Conservation (phyloP, 2,888 invertebrate species). For the Tipula unca region DNA sequence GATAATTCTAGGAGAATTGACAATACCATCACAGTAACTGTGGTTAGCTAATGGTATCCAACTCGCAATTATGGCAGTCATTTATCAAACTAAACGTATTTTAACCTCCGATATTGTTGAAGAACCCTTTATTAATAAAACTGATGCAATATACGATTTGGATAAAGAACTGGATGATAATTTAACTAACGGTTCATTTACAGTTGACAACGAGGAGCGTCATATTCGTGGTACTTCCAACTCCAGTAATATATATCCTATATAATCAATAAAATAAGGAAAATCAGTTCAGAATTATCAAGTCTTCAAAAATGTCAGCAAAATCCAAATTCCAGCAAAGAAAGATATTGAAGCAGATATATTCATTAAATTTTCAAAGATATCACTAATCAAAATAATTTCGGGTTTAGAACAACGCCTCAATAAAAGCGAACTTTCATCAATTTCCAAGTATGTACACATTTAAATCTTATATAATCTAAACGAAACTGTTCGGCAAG, state of each 20-base stretch:
- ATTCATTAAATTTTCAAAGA: neutral
- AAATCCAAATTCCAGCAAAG: neutral
- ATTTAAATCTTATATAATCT: no score
- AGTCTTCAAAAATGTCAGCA: no score
- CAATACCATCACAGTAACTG: no score
- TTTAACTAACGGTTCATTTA: no score
- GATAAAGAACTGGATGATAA: no score
- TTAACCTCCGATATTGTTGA: constrained; percentile 1
- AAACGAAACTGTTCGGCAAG: no score
- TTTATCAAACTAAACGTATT: neutral
- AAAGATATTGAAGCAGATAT: neutral
- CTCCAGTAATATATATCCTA: no score
- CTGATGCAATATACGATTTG: neutral
- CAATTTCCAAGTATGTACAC: no score
- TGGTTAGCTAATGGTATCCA: neutral
- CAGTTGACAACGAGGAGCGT: no score
- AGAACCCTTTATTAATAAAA: neutral
- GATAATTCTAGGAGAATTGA: no score
- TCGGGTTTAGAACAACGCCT: neutral
- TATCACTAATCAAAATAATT: neutral
- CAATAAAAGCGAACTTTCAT: neutral
- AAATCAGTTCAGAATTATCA: no score
- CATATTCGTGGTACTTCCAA: no score
- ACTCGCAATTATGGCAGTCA: neutral
- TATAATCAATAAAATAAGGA: neutral